Evolutionary conservation across 2,113 vertebrate genomes (phyloP), one percentile per base, ranked within the genome.

Genomic region (Otus sunia): DNA sequence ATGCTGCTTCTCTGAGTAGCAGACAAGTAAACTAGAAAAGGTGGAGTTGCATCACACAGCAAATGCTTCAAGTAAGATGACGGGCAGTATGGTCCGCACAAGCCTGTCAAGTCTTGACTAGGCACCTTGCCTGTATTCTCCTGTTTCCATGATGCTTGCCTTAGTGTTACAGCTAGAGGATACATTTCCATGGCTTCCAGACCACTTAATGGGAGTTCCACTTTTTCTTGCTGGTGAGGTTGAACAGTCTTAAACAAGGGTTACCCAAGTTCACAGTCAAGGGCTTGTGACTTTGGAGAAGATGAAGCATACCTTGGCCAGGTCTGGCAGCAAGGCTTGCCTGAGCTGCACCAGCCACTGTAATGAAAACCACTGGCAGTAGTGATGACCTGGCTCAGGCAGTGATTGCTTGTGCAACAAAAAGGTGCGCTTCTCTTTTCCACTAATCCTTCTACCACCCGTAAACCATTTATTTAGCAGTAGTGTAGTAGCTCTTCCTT

Each of bases 341-440:
- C 34, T 9, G 34, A 34, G 49, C 56, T 74, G 66, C n/a, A 7
- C 53, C 41, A 7, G 21, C 11, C 0, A 1, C 73, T 22, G 2
- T 4, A 2, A 12, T 0, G 23, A 6, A 6, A 34, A 25, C 3
- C 2, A 2, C 5, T 32, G 43, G 17, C 50, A 49, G 39, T 45
- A 39, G 14, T 2, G 19, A 5, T 34, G 50, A 16, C 29, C 49
- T 34, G 49, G 43, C 41, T n/a, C 7, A 5, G 67, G 68, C 19
- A 47, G 34, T 3, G 15, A 19, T 30, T 71, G 27, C 21, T 36
- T 36, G 22, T 26, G 39, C 6, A 1, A 26, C 41, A 11, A 7
- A 55, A 68, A 49, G 18, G 3, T 21, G 47, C 6, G n/a, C 39
- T 79, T 69, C 27, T 59, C n/a, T 68, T 60, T 43, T 58, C 32